These are phyloP conservation scores for Acholoe squamosa DNA, from an alignment of 2,888 invertebrate species.

Conservation along the genomic window DNA sequence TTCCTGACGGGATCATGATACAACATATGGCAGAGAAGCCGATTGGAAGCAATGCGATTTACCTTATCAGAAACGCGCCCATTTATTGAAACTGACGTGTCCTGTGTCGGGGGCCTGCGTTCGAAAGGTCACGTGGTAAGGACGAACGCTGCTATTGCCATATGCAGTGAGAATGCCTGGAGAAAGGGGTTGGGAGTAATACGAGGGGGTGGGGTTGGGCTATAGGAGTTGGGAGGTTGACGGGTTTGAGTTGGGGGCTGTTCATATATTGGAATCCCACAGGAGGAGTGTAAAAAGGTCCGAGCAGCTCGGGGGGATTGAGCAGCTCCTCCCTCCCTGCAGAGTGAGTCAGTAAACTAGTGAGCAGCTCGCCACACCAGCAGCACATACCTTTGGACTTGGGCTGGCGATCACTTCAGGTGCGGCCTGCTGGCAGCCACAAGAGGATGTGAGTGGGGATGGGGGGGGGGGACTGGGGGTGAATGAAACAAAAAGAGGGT, in stretches of 20 bases:
- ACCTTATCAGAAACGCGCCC: slow-evolving; percentile 5
- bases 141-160: background rate
- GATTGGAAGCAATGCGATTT: slow-evolving; percentile 41
- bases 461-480: slow-evolving; percentile 4
- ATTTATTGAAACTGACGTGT: slow-evolving; percentile 41
- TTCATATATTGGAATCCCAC: background rate
- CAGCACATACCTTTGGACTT: slow-evolving; percentile 4
- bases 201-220: background rate
- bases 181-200: background rate
- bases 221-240: background rate
- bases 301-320: background rate
- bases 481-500: slow-evolving; percentile 46
- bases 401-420: slow-evolving; percentile 17
- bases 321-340: background rate
- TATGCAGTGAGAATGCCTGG: slow-evolving; percentile 3
- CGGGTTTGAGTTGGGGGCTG: background rate
- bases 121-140: slow-evolving; percentile 26
- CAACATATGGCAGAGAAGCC: slow-evolving; percentile 19
- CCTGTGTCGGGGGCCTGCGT: background rate
- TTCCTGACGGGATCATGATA: background rate
- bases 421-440: background rate
- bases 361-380: background rate
- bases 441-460: no score
- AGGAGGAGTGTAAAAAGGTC: background rate
- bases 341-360: background rate